Conservation (phyloP, 2,888 invertebrate species). For the Philonicus albiceps region DNA sequence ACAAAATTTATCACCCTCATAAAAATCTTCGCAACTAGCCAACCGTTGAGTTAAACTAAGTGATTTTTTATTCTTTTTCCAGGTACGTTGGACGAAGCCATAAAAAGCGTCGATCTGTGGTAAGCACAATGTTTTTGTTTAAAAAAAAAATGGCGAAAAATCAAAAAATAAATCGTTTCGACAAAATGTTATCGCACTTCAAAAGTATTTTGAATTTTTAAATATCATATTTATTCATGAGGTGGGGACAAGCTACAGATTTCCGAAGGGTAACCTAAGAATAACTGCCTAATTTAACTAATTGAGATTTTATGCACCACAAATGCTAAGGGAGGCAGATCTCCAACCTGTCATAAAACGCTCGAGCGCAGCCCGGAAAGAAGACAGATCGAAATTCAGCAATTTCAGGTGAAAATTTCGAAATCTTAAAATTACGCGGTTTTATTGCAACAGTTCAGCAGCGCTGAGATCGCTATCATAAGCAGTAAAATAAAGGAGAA, state of each 20-base stretch:
- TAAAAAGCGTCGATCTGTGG: not conserved
- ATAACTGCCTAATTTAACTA: not conserved
- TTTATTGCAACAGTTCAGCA: not conserved
- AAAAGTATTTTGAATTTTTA: not conserved
- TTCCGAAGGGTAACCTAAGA: not conserved
- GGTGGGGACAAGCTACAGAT: not conserved
- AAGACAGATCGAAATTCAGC: conserved; percentile 10
- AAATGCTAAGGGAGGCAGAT: not conserved
- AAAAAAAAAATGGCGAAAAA: not conserved
- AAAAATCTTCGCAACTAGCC: not conserved
- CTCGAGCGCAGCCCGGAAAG: not conserved
- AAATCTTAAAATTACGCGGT: not conserved
- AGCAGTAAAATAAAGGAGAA: not conserved
- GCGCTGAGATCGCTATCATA: not conserved
- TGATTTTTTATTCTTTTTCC: not conserved
- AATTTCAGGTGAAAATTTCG: conserved; percentile 19
- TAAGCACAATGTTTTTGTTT: not conserved
- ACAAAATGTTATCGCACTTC: not conserved
- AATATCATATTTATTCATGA: conserved; percentile 21
- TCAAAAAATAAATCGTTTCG: not conserved
- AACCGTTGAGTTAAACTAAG: not conserved
- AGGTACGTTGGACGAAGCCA: not conserved
- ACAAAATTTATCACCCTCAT: not conserved
- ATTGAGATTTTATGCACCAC: conserved; percentile 27
- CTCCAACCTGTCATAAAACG: conserved; percentile 11